These are phyloP conservation scores for Aphelenchoides fujianensis DNA, from an alignment of 1,140 invertebrate species.

Conservation along the genomic window DNA sequence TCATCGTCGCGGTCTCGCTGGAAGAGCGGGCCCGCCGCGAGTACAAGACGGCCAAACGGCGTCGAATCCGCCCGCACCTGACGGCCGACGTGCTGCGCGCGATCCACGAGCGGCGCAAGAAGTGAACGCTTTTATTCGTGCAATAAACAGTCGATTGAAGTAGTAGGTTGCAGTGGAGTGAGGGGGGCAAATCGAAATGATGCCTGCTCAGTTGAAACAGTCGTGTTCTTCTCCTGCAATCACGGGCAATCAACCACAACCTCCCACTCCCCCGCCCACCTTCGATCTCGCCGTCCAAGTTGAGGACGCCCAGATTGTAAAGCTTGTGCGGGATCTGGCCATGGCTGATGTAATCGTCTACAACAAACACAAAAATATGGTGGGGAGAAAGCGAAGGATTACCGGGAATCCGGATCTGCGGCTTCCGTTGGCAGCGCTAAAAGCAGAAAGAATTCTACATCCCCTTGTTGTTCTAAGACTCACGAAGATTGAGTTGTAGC, in stretches of 20 bases:
- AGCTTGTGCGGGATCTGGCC: not conserved
- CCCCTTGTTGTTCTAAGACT: too few species aligned
- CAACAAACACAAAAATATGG: too few species aligned
- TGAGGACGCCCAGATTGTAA: conserved; percentile 2
- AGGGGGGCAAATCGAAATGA: too few species aligned
- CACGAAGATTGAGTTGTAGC: too few species aligned
- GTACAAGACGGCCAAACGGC: not conserved
- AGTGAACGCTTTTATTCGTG: too few species aligned
- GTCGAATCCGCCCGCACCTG: not conserved
- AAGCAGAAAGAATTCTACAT: too few species aligned
- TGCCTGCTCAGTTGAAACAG: not conserved
- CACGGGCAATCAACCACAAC: too few species aligned
- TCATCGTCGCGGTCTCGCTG: not conserved
- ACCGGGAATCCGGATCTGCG: conserved; percentile 3
- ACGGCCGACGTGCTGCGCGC: not conserved
- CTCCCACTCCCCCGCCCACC: not conserved
- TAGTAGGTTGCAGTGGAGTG: too few species aligned
- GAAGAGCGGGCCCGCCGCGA: not conserved
- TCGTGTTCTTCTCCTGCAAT: not conserved
- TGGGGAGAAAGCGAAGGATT: too few species aligned
- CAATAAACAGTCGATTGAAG: too few species aligned
- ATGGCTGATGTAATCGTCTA: conserved; percentile 4
- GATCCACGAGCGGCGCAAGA: not conserved
- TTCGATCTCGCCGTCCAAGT: conserved; percentile 5
- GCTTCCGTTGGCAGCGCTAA: not conserved